These are phyloP conservation scores for Mythimna ferrago DNA, from an alignment of 2,888 invertebrate genomes.

Conservation along the genomic window DNA sequence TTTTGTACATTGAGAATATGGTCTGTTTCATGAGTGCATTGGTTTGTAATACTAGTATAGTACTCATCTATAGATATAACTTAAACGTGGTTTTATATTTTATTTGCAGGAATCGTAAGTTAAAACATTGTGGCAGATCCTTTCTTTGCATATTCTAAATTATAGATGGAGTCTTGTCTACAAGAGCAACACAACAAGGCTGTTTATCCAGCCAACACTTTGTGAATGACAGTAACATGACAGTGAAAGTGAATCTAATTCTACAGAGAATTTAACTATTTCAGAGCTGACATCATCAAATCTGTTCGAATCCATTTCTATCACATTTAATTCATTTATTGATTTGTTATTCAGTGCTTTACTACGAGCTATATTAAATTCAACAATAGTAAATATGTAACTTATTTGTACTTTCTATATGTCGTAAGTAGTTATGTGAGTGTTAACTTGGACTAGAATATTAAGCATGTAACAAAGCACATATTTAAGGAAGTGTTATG, in stretches of 20 bases:
- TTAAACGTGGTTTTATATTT: not conserved
- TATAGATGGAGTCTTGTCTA: not conserved
- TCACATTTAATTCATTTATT: not conserved
- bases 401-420: slow-evolving; percentile 44
- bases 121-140: not conserved
- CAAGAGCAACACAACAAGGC: not conserved
- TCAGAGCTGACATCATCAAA: not conserved
- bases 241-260: slow-evolving; percentile 80
- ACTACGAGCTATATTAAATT: not conserved
- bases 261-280: slow-evolving; percentile 68
- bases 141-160: not conserved
- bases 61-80: too few relatives aligned
- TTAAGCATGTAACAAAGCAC: slow-evolving; percentile 15
- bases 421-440: slow-evolving; percentile 32
- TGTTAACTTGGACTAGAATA: slow-evolving; percentile 31
- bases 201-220: slow-evolving; percentile 12
- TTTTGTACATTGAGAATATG: too few relatives aligned
- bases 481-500: slow-evolving; percentile 4
- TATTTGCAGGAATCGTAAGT: not conserved
- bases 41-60: too few relatives aligned
- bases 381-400: not conserved
- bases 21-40: too few relatives aligned
- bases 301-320: slow-evolving; percentile 20
- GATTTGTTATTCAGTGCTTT: not conserved
- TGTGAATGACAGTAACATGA: slow-evolving; percentile 4